phyloP scores from a whole-genome alignment of 2,113 vertebrate species.

The Chamaea fasciata region DNA sequence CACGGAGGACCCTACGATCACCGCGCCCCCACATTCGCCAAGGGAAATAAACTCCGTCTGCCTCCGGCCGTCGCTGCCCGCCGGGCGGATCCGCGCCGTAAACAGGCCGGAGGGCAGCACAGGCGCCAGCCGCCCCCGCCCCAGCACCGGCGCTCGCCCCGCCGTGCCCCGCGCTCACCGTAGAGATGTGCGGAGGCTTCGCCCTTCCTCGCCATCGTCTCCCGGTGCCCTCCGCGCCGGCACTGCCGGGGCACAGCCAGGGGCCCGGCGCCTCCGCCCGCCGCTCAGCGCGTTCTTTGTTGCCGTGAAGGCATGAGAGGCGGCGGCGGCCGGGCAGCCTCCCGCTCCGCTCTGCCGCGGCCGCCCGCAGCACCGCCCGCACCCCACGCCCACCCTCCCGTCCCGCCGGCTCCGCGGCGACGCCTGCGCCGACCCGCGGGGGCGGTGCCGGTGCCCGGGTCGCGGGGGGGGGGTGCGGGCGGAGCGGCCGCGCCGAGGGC shows the following conservation, averaged over 20 bases:
- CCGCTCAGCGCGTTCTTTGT: constrained; percentile 70
- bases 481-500: background rate
- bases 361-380: background rate
- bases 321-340: background rate
- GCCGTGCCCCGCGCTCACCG: constrained; percentile 56
- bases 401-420: constrained; percentile 17
- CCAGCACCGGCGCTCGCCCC: background rate
- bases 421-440: constrained; percentile 2
- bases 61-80: background rate
- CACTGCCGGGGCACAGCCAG: background rate
- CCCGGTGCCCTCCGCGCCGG: background rate
- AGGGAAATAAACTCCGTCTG: background rate
- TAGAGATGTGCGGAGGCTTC: constrained; percentile 40
- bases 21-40: background rate
- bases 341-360: background rate
- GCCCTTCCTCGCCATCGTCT: constrained; percentile 69
- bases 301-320: constrained; percentile 71
- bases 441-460: background rate
- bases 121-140: background rate
- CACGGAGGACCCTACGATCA: background rate
- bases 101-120: constrained; percentile 4
- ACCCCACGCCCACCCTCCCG: background rate
- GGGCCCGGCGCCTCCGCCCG: background rate
- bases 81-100: background rate
- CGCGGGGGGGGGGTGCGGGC: background rate